Conservation (phyloP, 2,888 invertebrate genomes). For the Alentia gelatinosa region DNA sequence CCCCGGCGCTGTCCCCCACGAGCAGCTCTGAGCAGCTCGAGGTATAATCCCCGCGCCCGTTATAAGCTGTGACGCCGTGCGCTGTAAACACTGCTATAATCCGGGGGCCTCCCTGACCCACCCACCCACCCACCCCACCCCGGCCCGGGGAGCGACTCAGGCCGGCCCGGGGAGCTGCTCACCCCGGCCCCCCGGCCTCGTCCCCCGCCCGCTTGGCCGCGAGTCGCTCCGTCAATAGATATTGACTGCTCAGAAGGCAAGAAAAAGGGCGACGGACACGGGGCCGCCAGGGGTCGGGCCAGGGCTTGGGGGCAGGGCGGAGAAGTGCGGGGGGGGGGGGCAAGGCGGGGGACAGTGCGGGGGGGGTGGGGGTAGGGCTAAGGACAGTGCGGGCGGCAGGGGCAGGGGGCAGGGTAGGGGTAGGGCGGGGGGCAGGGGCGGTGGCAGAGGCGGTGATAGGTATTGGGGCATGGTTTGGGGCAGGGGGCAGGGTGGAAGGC, state of each 20-base stretch:
- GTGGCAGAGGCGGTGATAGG: too few species aligned
- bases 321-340: neutral
- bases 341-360: neutral
- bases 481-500: neutral
- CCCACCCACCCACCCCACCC: neutral
- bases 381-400: too few species aligned
- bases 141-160: neutral
- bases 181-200: neutral
- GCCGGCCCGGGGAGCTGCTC: too few species aligned
- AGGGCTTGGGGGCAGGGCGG: neutral
- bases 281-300: neutral
- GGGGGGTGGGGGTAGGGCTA: too few species aligned
- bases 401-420: too few species aligned
- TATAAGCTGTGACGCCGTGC: neutral
- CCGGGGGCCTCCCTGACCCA: neutral
- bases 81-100: neutral
- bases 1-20: neutral
- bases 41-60: neutral
- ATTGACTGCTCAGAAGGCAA: neutral
- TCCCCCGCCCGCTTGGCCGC: neutral
- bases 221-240: conserved; percentile 17
- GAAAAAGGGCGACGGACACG: neutral
- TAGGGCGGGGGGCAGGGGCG: too few species aligned
- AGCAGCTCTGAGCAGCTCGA: neutral
- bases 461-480: neutral